These are phyloP conservation scores for Eudyptes chrysolophus DNA, from an alignment of 2,113 vertebrate genomes.

Conservation along the genomic window DNA sequence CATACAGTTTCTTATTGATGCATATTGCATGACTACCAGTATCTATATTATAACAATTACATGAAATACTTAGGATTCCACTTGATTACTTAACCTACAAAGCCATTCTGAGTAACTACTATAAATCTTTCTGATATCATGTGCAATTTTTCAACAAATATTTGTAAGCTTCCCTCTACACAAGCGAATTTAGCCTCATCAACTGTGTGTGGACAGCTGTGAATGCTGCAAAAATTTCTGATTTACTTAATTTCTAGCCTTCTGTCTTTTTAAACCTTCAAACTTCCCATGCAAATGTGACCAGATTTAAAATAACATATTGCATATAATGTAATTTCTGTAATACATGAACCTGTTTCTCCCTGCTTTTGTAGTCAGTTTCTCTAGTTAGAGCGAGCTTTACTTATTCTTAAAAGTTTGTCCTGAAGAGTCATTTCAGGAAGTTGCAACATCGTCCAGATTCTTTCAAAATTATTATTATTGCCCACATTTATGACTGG, in stretches of 20 bases:
- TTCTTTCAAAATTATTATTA: not conserved
- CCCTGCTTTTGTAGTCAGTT: not conserved
- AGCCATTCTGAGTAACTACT: not conserved
- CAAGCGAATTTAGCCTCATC: not conserved
- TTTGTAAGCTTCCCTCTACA: not conserved
- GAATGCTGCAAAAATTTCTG: not conserved
- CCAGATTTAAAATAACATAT: not conserved
- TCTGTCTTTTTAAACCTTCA: not conserved
- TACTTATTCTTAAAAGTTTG: not conserved
- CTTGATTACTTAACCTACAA: not conserved
- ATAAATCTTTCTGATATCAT: not conserved
- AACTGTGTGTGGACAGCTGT: not conserved
- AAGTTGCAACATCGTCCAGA: not conserved
- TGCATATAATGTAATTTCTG: not conserved
- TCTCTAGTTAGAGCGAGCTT: not conserved
- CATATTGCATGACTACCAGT: not conserved
- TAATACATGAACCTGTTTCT: not conserved
- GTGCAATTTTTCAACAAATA: not conserved
- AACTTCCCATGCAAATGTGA: not conserved
- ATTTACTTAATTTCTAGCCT: not conserved
- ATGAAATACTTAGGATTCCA: not conserved
- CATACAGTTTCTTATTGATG: not conserved
- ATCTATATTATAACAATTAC: not conserved
- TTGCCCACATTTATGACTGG: not conserved
- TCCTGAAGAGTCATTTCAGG: not conserved